Conservation (phyloP, 1,140 invertebrate species). For the Macrostomum lignano region DNA sequence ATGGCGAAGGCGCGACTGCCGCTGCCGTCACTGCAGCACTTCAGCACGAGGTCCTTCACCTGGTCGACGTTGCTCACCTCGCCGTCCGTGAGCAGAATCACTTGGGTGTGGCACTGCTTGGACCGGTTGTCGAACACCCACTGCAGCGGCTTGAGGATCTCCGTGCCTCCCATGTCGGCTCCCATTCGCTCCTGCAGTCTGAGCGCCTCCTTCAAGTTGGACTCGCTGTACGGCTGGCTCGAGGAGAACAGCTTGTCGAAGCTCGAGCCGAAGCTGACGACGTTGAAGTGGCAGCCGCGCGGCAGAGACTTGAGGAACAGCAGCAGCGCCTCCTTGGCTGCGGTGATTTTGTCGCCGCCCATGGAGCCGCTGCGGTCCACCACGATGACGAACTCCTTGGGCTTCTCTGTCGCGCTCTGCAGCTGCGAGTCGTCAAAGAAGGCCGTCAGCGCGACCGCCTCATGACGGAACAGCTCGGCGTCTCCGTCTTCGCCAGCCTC, state of each 20-base stretch:
- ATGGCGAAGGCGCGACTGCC: constrained; percentile 16
- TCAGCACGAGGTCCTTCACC: constrained; percentile 13
- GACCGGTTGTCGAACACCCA: constrained; percentile 12
- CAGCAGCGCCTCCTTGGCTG: constrained; percentile 14
- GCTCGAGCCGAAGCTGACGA: constrained; percentile 11
- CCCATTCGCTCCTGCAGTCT: constrained; percentile 9
- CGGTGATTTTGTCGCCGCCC: constrained; percentile 12
- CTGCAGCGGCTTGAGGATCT: constrained; percentile 19
- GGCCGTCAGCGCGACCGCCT: too few species aligned
- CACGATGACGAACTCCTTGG: constrained; percentile 15
- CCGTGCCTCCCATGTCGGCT: constrained; percentile 22
- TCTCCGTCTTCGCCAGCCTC: too few species aligned
- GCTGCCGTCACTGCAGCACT: constrained; percentile 11
- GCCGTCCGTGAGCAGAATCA: constrained; percentile 26
- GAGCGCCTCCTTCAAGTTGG: constrained; percentile 9
- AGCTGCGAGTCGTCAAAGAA: too few species aligned
- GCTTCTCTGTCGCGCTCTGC: too few species aligned
- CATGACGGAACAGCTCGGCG: too few species aligned
- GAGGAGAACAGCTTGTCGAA: constrained; percentile 7
- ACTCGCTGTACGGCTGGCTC: constrained; percentile 10
- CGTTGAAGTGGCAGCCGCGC: constrained; percentile 10
- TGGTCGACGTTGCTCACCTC: constrained; percentile 16
- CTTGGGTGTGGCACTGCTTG: constrained; percentile 13
- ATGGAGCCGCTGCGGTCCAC: constrained; percentile 20
- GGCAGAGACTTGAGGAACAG: constrained; percentile 12